phyloP scores from a whole-genome alignment of 2,888 invertebrate genomes.

The Caenorhabditis wallacei region DNA sequence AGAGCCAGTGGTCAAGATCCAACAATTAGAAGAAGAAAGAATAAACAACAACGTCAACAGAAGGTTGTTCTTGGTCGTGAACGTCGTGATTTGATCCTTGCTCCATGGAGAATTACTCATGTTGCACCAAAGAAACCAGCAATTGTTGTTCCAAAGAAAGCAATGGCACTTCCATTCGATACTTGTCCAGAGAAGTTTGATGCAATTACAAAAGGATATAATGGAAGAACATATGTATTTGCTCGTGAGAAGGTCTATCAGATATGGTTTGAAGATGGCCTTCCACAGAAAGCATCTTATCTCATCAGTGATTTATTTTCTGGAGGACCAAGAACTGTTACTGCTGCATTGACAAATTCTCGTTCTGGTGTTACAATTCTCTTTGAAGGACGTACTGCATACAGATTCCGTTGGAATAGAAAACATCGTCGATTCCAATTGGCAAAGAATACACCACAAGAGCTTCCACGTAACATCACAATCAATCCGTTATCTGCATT shows the following conservation, averaged over 20 bases:
- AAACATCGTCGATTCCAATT: conserved; percentile 76
- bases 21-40: conserved; percentile 48
- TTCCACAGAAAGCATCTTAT: conserved; percentile 78
- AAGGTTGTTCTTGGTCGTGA: conserved; percentile 44
- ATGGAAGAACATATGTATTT: conserved; percentile 79
- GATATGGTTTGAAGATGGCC: conserved; percentile 77
- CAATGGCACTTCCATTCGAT: conserved; percentile 71
- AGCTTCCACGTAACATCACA: conserved; percentile 74
- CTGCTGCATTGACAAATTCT: conserved; percentile 79
- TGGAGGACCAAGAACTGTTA: conserved; percentile 78
- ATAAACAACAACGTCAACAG: conserved; percentile 43
- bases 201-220: conserved; percentile 79
- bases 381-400: conserved; percentile 74
- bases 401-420: conserved; percentile 79
- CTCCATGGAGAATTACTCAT: conserved; percentile 70
- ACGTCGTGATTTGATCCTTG: conserved; percentile 67
- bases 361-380: conserved; percentile 78
- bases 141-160: conserved; percentile 48
- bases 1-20: conserved; percentile 71
- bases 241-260: conserved; percentile 79
- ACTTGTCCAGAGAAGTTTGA: conserved; percentile 77
- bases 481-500: conserved; percentile 78
- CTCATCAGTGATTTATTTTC: conserved; percentile 77
- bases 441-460: conserved; percentile 78
- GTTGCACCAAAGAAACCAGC: conserved; percentile 56